These are phyloP conservation scores for Cordilura impudica DNA, from an alignment of 2,888 invertebrate genomes.

Conservation along the genomic window DNA sequence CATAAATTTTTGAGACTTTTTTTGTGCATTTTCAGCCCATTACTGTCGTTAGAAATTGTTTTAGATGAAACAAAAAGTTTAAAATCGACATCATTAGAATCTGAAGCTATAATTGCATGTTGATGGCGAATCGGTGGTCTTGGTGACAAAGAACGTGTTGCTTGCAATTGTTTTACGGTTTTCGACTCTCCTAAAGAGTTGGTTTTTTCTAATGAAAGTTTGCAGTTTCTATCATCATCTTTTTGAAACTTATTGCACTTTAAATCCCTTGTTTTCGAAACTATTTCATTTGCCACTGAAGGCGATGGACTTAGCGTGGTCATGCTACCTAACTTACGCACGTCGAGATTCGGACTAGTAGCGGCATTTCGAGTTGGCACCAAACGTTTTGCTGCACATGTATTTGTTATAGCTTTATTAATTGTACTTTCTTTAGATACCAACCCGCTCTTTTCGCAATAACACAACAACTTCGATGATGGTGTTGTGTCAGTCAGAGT, in stretches of 20 bases:
- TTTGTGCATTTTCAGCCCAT: conserved; percentile 42
- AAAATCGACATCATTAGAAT: conserved; percentile 68
- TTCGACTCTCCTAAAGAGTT: conserved; percentile 71
- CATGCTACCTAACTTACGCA: conserved; percentile 75
- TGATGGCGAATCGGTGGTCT: conserved; percentile 70
- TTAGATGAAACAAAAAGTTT: conserved; percentile 66
- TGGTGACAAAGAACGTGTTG: conserved; percentile 70
- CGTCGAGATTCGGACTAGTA: conserved; percentile 71
- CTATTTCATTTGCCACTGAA: not conserved
- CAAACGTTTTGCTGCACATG: conserved; percentile 58
- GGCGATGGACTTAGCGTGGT: conserved; percentile 38
- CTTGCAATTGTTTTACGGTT: conserved; percentile 68
- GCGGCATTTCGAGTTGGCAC: conserved; percentile 77
- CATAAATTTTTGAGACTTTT: conserved; percentile 51
- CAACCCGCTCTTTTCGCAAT: conserved; percentile 49
- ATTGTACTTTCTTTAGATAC: not conserved
- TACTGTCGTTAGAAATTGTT: not conserved
- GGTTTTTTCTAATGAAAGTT: conserved; percentile 68
- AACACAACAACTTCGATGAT: conserved; percentile 57
- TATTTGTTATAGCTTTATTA: conserved; percentile 3
- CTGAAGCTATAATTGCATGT: conserved; percentile 69
- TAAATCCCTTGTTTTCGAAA: not conserved
- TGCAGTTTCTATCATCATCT: not conserved
- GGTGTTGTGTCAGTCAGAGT: conserved; percentile 11
- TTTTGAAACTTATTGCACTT: conserved; percentile 2